Evolutionary conservation across 2,113 vertebrate genomes (phyloP).

Genomic region (Anseranas semipalmata): DNA sequence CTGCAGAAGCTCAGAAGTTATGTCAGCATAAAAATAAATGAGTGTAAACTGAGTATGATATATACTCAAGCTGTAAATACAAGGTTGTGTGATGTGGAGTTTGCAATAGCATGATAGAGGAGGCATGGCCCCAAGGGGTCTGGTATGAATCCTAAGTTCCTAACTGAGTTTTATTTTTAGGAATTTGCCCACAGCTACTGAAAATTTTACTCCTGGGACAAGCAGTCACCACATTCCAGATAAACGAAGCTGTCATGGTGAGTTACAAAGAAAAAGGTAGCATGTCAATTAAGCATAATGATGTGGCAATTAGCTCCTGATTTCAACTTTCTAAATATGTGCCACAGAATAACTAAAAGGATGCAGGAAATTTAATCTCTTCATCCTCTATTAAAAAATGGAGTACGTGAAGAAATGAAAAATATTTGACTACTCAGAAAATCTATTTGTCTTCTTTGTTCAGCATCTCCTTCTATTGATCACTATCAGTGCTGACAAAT

Average conservation of each 20-base stretch:
- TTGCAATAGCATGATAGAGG: neutral
- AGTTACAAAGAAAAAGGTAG: slow-evolving; percentile 39
- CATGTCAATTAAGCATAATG: slow-evolving; percentile 68
- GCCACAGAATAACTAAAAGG: slow-evolving; percentile 41
- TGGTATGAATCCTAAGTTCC: neutral
- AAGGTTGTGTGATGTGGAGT: neutral
- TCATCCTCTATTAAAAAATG: slow-evolving; percentile 49
- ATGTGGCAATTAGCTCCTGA: slow-evolving; percentile 58
- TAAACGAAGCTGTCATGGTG: slow-evolving; percentile 37
- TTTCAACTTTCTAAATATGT: slow-evolving; percentile 56
- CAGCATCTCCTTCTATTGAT: slow-evolving; percentile 70
- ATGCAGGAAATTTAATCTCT: slow-evolving; percentile 67
- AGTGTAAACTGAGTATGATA: neutral
- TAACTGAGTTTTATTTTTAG: neutral
- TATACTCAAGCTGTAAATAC: neutral
- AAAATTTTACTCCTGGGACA: slow-evolving; percentile 15
- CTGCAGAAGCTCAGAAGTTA: neutral
- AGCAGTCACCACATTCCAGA: neutral
- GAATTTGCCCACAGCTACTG: neutral
- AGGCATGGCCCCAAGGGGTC: neutral
- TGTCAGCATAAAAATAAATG: neutral
- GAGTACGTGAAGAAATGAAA: slow-evolving; percentile 38
- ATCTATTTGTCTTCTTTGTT: slow-evolving; percentile 73
- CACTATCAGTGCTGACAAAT: slow-evolving; percentile 71
- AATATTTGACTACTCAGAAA: slow-evolving; percentile 46